Base-by-base conservation (phyloP, 2,113 vertebrate genomes). In the Sapayoa aenigma region DNA sequence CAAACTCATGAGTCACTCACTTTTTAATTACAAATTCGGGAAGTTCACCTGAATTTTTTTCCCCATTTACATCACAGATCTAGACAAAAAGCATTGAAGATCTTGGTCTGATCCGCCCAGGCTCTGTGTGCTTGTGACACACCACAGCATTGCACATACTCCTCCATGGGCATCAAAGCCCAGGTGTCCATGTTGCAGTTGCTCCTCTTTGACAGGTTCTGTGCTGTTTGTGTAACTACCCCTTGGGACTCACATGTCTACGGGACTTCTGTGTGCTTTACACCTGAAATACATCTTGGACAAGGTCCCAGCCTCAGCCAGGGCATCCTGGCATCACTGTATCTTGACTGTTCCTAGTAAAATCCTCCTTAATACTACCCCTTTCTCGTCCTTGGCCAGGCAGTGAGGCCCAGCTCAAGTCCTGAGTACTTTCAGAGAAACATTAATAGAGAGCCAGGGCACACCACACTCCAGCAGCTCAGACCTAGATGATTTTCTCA, bases 131-230 rank as follows among this genome's bases (percentile, higher is more conserved):
- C 12, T 39, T 65, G 16, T 1, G 1, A 31, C 37, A 30, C 6
- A 52, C 9, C 9, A 21, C 4, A 21, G 41, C 35, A 82, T 3
- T 53, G 31, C 19, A 31, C 55, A 53, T 4, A 31, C 0, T 14
- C 14, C 18, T 69, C 13, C 2, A 0, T 4, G 8, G 33, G 23
- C 41, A 73, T 13, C 1, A 3, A 31, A 28, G 9, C 12, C 9
- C 46, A 73, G 27, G 56, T 23, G 20, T 25, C 18, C 31, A 4
- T 46, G 18, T 4, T 41, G 47, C 27, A 56, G 17, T 5, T 52
- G n/a, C 15, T 83, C 30, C 35, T 49, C 52, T 67, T 80, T 35
- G n/a, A 9, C 46, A 58, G n/a, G 41, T 19, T 87, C 44, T 53
- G 1, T 33, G 17, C 49, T 25, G 37, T 39, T 3, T 59, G 37